Evolutionary conservation across 2,113 vertebrate species (phyloP), one percentile per base, ranked within the genome.

Genomic region (Tichodroma muraria): DNA sequence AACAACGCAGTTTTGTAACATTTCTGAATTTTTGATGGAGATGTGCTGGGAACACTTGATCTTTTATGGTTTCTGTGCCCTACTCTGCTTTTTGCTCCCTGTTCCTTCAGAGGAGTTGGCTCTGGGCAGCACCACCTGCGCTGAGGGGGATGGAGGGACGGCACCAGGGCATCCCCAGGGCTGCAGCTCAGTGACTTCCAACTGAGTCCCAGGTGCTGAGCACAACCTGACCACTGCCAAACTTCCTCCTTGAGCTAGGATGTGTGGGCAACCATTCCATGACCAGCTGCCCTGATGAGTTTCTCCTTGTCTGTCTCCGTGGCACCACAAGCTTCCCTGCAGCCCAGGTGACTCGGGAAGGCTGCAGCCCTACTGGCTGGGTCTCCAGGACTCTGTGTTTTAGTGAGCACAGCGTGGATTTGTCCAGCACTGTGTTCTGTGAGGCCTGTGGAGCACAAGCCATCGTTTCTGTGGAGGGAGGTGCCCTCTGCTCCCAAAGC

Each of bases 351-450:
- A 21, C 17, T 42, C 1, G 2, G 69, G 35, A 44, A 45, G 23
- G 38, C 42, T 37, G 30, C n/a, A 50, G 9, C 24, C 28, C 15
- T 64, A 38, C 60, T n/a, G 56, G 20, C n/a, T 61, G 49, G 79
- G 66, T 56, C 42, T 27, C 18, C 45, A 65, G 19, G 47, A 20
- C 0, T 0, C 42, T 42, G 42, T 42, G 25, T 37, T 83, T 61
- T 4, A 45, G 31, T 19, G 3, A 31, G 42, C 42, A 9, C 4
- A 4, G 56, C 1, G 0, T n/a, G 52, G 14, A 0, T 27, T n/a
- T 78, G 52, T 27, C 37, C 4, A 2, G 38, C 37, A 9, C 13
- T 27, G 38, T 59, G 73, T n/a, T 59, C 50, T 65, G 19, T 38
- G 42, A 44, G 45, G 27, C 28, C 42, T 70, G 20, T 24, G 63